These are phyloP conservation scores for Nasonia longicornis DNA, from an alignment of 1,140 invertebrate species.

Conservation along the genomic window DNA sequence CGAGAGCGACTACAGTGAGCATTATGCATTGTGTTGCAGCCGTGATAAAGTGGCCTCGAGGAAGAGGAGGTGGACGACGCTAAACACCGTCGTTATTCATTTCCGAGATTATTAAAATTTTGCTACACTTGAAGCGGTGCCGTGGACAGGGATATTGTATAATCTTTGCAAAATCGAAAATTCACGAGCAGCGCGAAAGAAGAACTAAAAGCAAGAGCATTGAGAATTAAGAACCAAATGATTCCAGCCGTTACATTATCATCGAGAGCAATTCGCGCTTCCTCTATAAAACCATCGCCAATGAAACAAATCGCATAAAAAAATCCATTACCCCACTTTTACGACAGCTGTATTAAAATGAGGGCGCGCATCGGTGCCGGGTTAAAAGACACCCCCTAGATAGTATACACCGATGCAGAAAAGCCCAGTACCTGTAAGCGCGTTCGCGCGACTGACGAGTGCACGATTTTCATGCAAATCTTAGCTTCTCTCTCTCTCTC, in stretches of 20 bases:
- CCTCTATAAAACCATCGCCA: no score
- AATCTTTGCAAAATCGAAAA: no score
- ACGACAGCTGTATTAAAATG: neutral
- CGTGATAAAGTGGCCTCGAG: neutral
- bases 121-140: neutral
- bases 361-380: no score
- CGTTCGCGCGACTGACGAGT: conserved; percentile 40
- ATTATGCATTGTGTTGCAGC: neutral
- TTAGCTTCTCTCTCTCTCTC: neutral
- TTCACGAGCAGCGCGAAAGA: no score
- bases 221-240: no score
- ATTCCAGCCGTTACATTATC: no score
- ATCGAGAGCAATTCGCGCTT: no score
- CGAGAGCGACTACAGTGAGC: neutral
- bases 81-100: neutral
- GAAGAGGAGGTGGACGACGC: neutral
- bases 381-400: no score
- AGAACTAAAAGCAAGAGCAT: no score
- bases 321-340: neutral
- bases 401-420: no score
- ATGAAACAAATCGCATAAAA: neutral
- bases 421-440: neutral
- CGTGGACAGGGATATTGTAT: no score
- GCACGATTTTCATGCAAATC: conserved; percentile 57
- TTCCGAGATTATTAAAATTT: neutral